Conservation (phyloP, 2,113 vertebrate species). For the Nycticebus coucang region DNA sequence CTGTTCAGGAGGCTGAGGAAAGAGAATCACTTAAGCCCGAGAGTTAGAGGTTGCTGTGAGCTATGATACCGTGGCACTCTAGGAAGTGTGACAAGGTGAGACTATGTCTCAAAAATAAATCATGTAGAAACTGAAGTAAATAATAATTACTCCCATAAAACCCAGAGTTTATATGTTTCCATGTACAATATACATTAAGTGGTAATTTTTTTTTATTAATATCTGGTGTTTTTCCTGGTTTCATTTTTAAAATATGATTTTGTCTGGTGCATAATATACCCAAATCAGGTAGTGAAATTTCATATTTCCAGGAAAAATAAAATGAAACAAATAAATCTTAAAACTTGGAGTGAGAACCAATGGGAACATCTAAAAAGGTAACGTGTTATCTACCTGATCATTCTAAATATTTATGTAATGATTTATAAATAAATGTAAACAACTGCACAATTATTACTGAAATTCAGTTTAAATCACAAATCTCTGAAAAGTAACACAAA, state of each 20-base stretch:
- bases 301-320: conserved; percentile 16
- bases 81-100: too few species aligned
- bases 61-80: too few species aligned
- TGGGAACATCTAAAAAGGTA: not conserved
- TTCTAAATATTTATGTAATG: not conserved
- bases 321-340: not conserved
- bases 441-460: not conserved
- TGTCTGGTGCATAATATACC: not conserved
- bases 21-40: too few species aligned
- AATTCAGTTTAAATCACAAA: not conserved
- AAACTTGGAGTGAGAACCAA: not conserved
- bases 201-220: not conserved
- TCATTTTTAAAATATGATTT: conserved; percentile 21
- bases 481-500: not conserved
- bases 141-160: not conserved
- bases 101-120: not conserved
- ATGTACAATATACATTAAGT: not conserved
- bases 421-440: not conserved
- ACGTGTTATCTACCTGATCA: not conserved
- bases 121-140: not conserved
- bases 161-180: not conserved
- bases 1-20: too few species aligned
- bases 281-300: not conserved
- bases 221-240: not conserved
- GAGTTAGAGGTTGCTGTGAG: too few species aligned